Evolutionary conservation across 2,113 vertebrate species (phyloP), one percentile per base, ranked within the genome.

Genomic region (Phoenicopterus ruber): DNA sequence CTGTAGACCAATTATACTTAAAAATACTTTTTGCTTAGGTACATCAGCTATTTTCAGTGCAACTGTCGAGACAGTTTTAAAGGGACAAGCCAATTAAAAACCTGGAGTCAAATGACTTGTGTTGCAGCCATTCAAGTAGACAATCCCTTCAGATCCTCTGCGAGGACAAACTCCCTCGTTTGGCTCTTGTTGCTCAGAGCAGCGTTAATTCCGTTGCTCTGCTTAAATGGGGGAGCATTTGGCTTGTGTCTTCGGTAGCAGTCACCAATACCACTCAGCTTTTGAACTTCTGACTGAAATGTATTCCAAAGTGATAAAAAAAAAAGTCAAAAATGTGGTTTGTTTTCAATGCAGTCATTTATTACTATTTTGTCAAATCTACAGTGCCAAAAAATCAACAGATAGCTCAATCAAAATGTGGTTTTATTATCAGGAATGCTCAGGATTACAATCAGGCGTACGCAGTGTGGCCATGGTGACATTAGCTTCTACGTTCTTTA

Each of bases 11-110:
- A 69, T 93, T 97, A 66, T 69, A n/a, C 49, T 71, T 92, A 91
- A 96, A 97, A 94, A 86, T 97, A 93, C 74, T 34, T 76, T 40
- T 58, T 90, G 76, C 76, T 86, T 69, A 49, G 62, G 61, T 82
- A 17, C 62, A 10, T 66, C 25, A 36, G 62, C 80, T 93, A 74
- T 94, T 96, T 81, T 69, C 38, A 66, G 90, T 79, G 66, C 21
- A 65, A 1, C 57, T 65, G 12, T 34, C 52, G 40, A 36, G 77
- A 36, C 70, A 55, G 13, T 69, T 84, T 93, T 89, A 91, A 94
- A 94, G 79, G n/a, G 63, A 46, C 46, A 63, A 78, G 70, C 20
- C 73, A 67, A 9, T 70, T 44, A 49, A 63, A 86, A 55, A 70
- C 40, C 72, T 73, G 26, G 50, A n/a, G 5, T 49, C 5, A 2